Base-by-base conservation (phyloP, 1,140 invertebrate genomes). In the Eumeta japonica region DNA sequence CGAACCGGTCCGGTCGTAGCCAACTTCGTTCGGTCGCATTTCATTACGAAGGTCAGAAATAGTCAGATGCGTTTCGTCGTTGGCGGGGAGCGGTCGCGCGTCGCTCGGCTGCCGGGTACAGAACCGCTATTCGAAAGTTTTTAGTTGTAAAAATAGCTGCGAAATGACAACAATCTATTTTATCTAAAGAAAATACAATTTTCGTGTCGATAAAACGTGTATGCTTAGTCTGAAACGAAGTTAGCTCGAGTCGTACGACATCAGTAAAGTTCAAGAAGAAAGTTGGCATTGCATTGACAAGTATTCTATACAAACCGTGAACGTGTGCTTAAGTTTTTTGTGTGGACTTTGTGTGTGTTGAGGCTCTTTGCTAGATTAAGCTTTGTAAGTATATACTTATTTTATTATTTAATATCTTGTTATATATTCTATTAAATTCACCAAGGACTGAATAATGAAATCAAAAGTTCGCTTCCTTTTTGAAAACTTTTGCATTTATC, bases 1-100 rank as follows among this genome's bases (percentile, higher is more conserved):
- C 49, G 35, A 56, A 65, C 59, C 59, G 59, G 59, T 65, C 29
- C n/a, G n/a, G n/a, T n/a, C n/a, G n/a, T n/a, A n/a, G n/a, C 45
- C 34, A 39, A 39, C 62, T 45, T 61, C 58, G 57, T 65, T 59
- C 57, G 54, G 40, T 37, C 50, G 55, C 52, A 51, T 58, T 58
- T 64, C 50, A 64, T 61, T 61, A 28, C 54, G 62, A 65, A 65
- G 62, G 58, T 59, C 59, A 62, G 46, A 39, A 41, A 16, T 37
- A 28, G 38, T 48, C 53, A 56, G 53, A 45, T 56, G 46, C 47
- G 40, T 30, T 14, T 18, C 31, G 39, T 30, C 45, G 10, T 3
- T 28, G 19, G 41, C 16, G 10, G 16, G 5, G 47, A 18, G 2
- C 41, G 48, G 37, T 48, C 56, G 61, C 43, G 14, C 15, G 19